These are phyloP conservation scores for Yponomeuta malinellus DNA, from an alignment of 2,888 invertebrate species.

Conservation along the genomic window DNA sequence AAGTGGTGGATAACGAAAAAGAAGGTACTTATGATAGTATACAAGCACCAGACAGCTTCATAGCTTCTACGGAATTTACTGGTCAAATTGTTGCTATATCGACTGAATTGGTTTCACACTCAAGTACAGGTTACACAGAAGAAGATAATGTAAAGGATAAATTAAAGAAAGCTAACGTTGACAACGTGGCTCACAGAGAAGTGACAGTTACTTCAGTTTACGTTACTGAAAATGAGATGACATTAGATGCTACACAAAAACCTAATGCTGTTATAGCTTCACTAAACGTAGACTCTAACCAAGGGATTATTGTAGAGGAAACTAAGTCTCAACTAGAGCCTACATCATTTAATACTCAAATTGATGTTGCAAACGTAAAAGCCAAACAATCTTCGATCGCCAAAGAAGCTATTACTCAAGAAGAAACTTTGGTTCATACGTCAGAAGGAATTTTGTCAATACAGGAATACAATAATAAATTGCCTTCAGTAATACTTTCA, in stretches of 20 bases:
- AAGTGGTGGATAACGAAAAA: conserved; percentile 55
- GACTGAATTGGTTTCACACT: conserved; percentile 62
- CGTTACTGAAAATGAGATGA: conserved; percentile 74
- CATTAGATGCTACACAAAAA: conserved; percentile 26
- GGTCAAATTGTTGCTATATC: conserved; percentile 70
- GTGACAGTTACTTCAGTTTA: conserved; percentile 70
- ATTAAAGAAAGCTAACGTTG: conserved; percentile 61
- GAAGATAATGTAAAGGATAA: conserved; percentile 23
- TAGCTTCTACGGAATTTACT: conserved; percentile 57
- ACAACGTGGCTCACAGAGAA: conserved; percentile 71
- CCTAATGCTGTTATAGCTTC: conserved; percentile 35
- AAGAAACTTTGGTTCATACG: conserved; percentile 69
- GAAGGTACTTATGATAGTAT: conserved; percentile 39
- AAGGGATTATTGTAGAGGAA: conserved; percentile 72
- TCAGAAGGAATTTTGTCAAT: conserved; percentile 51
- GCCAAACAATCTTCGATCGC: conserved; percentile 57
- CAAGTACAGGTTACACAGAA: conserved; percentile 43
- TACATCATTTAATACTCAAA: conserved; percentile 37
- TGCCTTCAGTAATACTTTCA: conserved; percentile 54
- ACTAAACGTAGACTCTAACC: conserved; percentile 45
- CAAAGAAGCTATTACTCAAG: conserved; percentile 75
- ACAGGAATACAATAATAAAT: conserved; percentile 34
- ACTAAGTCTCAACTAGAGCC: conserved; percentile 63
- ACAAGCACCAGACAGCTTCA: conserved; percentile 33
- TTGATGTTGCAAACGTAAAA: conserved; percentile 38